Conservation (phyloP, 2,113 vertebrate genomes). For the Telmatochromis bifrenatus region DNA sequence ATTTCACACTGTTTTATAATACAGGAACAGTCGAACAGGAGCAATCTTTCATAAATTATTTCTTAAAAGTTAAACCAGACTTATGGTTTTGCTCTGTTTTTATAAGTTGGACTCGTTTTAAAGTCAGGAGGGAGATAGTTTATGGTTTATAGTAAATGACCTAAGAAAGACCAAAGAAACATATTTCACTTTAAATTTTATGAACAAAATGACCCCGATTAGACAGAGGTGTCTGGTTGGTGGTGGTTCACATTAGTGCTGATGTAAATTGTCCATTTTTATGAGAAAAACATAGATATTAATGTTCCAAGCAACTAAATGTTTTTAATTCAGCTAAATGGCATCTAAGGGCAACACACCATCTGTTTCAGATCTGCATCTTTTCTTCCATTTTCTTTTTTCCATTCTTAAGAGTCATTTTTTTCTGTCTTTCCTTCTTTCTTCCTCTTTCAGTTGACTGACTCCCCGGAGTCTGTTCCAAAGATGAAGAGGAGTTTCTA, state of each 20-base stretch:
- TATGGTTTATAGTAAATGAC: background rate
- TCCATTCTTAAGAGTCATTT: background rate
- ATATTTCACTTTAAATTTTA: background rate
- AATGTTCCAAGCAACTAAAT: background rate
- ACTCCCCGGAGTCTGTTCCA: constrained; percentile 72
- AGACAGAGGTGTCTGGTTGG: background rate
- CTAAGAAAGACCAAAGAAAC: background rate
- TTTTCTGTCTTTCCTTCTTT: background rate
- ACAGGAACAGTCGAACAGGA: background rate
- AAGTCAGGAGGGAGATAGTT: background rate
- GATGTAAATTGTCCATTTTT: constrained; percentile 16
- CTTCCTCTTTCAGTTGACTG: constrained; percentile 68
- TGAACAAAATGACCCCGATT: background rate
- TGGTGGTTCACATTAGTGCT: background rate
- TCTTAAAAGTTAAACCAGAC: background rate
- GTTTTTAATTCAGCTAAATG: background rate
- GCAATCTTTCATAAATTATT: background rate
- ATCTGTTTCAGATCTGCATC: background rate
- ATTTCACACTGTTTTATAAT: background rate
- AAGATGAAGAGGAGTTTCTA: constrained; percentile 99
- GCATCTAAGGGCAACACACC: background rate
- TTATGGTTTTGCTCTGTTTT: background rate
- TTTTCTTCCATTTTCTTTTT: background rate
- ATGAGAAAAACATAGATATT: background rate
- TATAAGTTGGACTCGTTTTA: background rate